These are phyloP conservation scores for Deilephila elpenor DNA, from an alignment of 2,888 invertebrate genomes.

Conservation along the genomic window DNA sequence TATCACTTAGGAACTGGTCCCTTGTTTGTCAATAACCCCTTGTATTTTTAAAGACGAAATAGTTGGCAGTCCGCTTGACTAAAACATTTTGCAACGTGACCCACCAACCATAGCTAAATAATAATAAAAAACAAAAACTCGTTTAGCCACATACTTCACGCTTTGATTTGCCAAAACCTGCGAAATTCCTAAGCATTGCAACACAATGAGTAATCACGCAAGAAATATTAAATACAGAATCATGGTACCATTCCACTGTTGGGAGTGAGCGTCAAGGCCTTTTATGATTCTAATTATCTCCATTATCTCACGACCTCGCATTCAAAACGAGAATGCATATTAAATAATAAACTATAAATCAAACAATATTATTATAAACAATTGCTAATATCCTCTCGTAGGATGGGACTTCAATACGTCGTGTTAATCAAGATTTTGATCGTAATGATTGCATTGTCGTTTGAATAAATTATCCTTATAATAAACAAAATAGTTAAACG, in stretches of 20 bases:
- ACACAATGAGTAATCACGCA: constrained; percentile 9
- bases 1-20: too few species aligned
- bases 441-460: too few species aligned
- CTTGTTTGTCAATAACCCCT: too few species aligned
- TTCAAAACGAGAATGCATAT: constrained; percentile 37
- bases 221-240: neutral
- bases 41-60: too few species aligned
- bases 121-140: neutral
- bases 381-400: neutral
- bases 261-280: constrained; percentile 27
- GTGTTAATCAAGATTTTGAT: too few species aligned
- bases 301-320: constrained; percentile 40
- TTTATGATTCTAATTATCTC: constrained; percentile 37
- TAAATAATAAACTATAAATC: constrained; percentile 41
- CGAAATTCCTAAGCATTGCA: neutral
- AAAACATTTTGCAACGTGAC: neutral
- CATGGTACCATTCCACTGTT: neutral
- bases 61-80: too few species aligned
- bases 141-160: constrained; percentile 2
- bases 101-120: neutral
- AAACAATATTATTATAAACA: constrained; percentile 3
- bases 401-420: neutral
- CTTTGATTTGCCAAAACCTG: neutral
- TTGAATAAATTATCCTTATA: too few species aligned
- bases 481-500: too few species aligned